Conservation (phyloP, 1,140 invertebrate genomes). For the Heliconius congener region DNA sequence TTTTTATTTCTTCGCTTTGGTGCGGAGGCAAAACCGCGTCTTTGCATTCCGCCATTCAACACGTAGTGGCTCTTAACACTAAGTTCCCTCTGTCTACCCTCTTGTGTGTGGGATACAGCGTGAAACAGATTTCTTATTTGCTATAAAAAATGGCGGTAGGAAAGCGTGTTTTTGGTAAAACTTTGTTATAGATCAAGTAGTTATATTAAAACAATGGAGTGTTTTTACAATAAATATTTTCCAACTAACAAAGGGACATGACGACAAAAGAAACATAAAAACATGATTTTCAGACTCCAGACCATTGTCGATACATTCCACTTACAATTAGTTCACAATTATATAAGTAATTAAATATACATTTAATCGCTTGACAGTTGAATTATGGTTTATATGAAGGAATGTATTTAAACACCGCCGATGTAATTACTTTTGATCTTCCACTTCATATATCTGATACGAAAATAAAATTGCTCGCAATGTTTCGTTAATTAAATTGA, state of each 20-base stretch:
- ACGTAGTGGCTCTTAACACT: too few species aligned
- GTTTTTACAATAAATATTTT: too few species aligned
- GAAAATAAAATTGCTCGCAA: conserved; percentile 53
- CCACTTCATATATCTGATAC: conserved; percentile 68
- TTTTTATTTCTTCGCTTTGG: too few species aligned
- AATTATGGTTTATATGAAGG: conserved; percentile 53
- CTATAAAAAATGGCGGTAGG: background rate
- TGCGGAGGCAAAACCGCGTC: too few species aligned
- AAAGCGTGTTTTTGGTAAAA: background rate
- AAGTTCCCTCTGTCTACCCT: too few species aligned
- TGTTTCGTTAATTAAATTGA: conserved; percentile 68
- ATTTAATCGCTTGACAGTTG: conserved; percentile 37
- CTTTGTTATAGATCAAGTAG: background rate
- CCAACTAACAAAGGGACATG: background rate
- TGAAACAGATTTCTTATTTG: background rate
- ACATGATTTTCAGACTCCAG: background rate
- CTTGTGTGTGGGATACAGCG: too few species aligned
- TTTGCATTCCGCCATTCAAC: too few species aligned
- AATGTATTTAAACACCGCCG: conserved; percentile 52
- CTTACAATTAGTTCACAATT: conserved; percentile 25
- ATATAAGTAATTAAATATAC: conserved; percentile 39
- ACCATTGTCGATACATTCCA: background rate
- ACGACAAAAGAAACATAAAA: background rate
- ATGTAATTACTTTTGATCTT: conserved; percentile 71
- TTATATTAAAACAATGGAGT: background rate